Percentiles rank a stretch among this genome's conserved stretches.
These are phyloP conservation scores for Lepidurus couesii DNA, from an alignment of 1,140 invertebrate species.

Conservation along the genomic window DNA sequence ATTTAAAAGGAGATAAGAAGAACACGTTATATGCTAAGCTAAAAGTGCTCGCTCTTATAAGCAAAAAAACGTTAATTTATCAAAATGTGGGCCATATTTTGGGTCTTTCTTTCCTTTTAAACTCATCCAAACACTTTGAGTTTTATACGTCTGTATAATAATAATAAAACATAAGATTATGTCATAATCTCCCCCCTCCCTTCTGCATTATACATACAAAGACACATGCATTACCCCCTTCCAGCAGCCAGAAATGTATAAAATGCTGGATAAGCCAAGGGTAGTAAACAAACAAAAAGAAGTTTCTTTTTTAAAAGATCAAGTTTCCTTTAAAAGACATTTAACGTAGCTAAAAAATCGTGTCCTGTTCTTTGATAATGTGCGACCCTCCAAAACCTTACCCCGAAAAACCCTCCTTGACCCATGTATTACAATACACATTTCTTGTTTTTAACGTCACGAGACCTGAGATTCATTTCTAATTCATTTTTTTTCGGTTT, in stretches of 20 bases:
- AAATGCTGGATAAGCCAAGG: too few species aligned
- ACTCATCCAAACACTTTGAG: slow-evolving; percentile 7
- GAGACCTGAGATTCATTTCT: neutral
- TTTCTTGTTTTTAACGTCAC: slow-evolving; percentile 4
- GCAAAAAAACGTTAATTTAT: neutral
- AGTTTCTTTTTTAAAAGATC: neutral
- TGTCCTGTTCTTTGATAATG: slow-evolving; percentile 15
- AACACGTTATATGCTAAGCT: neutral
- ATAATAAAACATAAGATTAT: neutral
- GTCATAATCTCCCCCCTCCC: neutral
- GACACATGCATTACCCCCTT: neutral
- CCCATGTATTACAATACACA: slow-evolving; percentile 19
- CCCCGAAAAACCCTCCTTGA: neutral
- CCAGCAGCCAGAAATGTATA: neutral
- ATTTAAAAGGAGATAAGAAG: neutral
- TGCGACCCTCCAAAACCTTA: neutral
- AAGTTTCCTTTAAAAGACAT: neutral
- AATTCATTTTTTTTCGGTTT: neutral
- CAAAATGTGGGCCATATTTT: neutral
- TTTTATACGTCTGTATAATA: neutral
- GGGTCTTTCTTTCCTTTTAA: neutral
- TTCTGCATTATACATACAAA: neutral
- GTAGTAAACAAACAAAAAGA: neutral
- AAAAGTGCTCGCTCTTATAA: neutral
- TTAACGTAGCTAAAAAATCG: neutral